Evolutionary conservation across 2,888 invertebrate species (phyloP), one percentile per base, ranked within the genome.

Genomic region (Argyresthia goedartella): DNA sequence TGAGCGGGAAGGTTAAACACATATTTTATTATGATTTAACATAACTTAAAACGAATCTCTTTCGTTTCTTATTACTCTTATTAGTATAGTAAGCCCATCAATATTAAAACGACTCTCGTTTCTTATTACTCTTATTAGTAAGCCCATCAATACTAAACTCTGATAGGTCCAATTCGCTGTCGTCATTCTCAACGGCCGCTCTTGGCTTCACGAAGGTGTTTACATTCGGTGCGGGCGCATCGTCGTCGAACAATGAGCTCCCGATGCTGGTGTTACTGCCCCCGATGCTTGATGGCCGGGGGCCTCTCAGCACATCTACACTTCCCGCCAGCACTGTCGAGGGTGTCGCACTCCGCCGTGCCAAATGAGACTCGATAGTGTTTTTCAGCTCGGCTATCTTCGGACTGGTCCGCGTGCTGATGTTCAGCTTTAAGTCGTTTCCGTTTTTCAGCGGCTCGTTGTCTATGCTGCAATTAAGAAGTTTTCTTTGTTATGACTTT

Each of bases 321-420:
- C 79, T 75, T 11, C 85, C 82, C 1, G 74, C 69, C 3, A 78
- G 63, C 8, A 66, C 69, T 10, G 71, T 71, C 9, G 75, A 67
- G 16, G 74, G 65, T 14, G 75, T 75, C n/a, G 71, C 73, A 39
- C 69, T 76, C n/a, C 87, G 74, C 33, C 75, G 62, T 6, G 76
- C 75, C 57, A 89, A 73, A 66, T 89, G 88, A 6, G 79, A 76
- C 63, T 89, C 88, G 39, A 90, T 89, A n/a, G 81, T 82, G 59
- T 84, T 73, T 52, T 88, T 88, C 52, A 89, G 68, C 67, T 88
- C 86, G 2, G 88, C 85, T 49, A 89, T 88, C 65, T 88, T 89
- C 15, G 88, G 82, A 60, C 87, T 87, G 45, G 88, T 84, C 13
- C 80, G 73, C 11, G 85, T 79, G 57, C 75, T 75, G n/a, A 88